These are phyloP conservation scores for Drosophila insularis DNA, from an alignment of 1,140 invertebrate species.

Conservation along the genomic window DNA sequence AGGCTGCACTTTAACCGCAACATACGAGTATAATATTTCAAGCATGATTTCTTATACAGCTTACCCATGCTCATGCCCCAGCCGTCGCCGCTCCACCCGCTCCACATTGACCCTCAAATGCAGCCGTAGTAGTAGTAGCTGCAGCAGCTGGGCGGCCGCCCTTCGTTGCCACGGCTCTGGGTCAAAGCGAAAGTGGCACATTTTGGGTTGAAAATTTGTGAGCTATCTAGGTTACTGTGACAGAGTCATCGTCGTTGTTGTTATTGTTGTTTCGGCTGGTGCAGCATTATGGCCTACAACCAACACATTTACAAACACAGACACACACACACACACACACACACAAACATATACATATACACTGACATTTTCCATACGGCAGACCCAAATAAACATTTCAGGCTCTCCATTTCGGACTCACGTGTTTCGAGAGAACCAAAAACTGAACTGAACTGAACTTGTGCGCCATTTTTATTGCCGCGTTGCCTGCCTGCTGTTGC, in stretches of 20 bases:
- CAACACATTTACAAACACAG: constrained; percentile 37
- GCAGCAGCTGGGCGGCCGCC: constrained; percentile 38
- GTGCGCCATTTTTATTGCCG: constrained; percentile 78
- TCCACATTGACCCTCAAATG: constrained; percentile 75
- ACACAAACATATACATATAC: constrained; percentile 28
- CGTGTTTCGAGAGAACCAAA: constrained; percentile 55
- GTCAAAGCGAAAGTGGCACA: constrained; percentile 80
- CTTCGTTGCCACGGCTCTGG: constrained; percentile 72
- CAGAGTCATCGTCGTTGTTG: constrained; percentile 62
- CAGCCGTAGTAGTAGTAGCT: constrained; percentile 21
- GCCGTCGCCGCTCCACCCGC: constrained; percentile 12
- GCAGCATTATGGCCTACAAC: constrained; percentile 72
- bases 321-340: constrained; percentile 33
- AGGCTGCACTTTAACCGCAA: constrained; percentile 75
- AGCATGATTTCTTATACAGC: constrained; percentile 75
- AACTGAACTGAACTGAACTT: constrained; percentile 62
- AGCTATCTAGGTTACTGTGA: constrained; percentile 79
- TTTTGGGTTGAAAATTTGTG: constrained; percentile 76
- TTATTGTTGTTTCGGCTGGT: constrained; percentile 40
- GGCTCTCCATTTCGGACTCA: constrained; percentile 62
- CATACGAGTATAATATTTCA: constrained; percentile 75
- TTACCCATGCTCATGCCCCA: constrained; percentile 32
- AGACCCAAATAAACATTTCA: constrained; percentile 76
- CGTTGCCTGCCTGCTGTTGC: constrained; percentile 40
- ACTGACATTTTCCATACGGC: constrained; percentile 41